Percentiles rank a stretch among this genome's conserved stretches.
Evolutionary conservation across 2,113 vertebrate genomes (phyloP).

Genomic region (Paracanthobrama guichenoti): DNA sequence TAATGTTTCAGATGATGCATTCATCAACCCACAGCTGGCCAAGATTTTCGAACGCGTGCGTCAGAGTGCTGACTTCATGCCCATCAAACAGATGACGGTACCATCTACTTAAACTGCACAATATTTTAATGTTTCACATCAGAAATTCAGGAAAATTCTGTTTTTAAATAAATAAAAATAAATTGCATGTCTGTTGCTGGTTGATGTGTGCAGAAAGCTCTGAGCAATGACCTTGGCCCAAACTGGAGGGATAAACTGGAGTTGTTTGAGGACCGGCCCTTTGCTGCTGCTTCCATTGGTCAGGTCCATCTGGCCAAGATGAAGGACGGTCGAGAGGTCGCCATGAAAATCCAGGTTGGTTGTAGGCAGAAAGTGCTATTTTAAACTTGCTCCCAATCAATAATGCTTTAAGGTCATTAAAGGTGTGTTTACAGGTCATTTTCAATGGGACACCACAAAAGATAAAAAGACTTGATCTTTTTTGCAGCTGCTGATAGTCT

Average conservation of each 20-base stretch:
- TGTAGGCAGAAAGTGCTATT: neutral
- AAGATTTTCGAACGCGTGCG: slow-evolving; percentile 93
- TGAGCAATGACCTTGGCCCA: slow-evolving; percentile 85
- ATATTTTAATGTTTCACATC: neutral
- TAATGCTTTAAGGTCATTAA: neutral
- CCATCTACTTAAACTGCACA: slow-evolving; percentile 9
- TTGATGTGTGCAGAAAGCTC: slow-evolving; percentile 79
- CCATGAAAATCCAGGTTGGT: slow-evolving; percentile 96
- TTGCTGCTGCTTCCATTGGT: slow-evolving; percentile 93
- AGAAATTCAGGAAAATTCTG: neutral
- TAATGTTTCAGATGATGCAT: slow-evolving; percentile 82
- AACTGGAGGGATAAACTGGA: slow-evolving; percentile 88
- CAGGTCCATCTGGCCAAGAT: slow-evolving; percentile 90
- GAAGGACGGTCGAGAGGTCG: slow-evolving; percentile 89
- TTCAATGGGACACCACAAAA: neutral
- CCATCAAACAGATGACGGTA: slow-evolving; percentile 91
- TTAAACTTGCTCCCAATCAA: neutral
- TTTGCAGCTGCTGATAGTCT: neutral
- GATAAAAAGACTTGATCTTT: neutral
- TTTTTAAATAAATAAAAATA: neutral
- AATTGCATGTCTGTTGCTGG: neutral
- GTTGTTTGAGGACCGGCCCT: slow-evolving; percentile 90
- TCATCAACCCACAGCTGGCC: slow-evolving; percentile 92
- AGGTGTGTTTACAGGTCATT: neutral
- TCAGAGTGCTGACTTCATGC: slow-evolving; percentile 96